A percentile compares a stretch with the other conserved stretches of the same genome.
phyloP scores from a whole-genome alignment of 2,797 vertebrate species.

The Takifugu ocellatus region DNA sequence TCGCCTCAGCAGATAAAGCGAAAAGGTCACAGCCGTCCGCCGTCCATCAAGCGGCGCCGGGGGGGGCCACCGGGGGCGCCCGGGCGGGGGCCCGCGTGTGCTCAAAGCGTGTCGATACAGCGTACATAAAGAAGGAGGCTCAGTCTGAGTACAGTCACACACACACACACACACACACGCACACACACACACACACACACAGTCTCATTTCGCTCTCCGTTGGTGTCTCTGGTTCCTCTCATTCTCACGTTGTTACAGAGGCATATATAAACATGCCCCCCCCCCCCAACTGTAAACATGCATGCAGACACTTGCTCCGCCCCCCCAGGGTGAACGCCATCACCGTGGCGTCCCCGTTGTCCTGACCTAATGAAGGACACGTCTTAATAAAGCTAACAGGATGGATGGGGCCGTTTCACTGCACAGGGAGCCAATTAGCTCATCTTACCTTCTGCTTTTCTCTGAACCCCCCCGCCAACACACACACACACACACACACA shows the following conservation, averaged over 20 bases:
- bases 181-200: constrained; percentile 18
- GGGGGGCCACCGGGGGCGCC: too few relatives aligned
- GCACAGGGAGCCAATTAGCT: constrained; percentile 60
- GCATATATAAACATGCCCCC: constrained; percentile 13
- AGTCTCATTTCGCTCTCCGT: constrained; percentile 39
- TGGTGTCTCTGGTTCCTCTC: constrained; percentile 27
- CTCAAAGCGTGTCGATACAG: too few relatives aligned
- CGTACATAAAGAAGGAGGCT: too few relatives aligned
- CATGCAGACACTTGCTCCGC: constrained; percentile 2
- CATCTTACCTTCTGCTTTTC: constrained; percentile 38
- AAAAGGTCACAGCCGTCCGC: background rate
- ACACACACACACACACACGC: constrained; percentile 2
- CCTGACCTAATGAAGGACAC: constrained; percentile 60
- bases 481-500: background rate
- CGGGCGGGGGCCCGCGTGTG: too few relatives aligned
- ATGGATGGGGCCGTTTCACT: constrained; percentile 42
- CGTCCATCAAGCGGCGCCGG: background rate
- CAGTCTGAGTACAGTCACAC: constrained; percentile 6
- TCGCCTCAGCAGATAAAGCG: background rate
- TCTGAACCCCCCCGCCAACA: constrained; percentile 50
- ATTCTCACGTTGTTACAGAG: constrained; percentile 37
- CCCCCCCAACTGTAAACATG: background rate
- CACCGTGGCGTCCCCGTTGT: too few relatives aligned
- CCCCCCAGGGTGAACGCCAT: too few relatives aligned
- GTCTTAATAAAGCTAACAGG: constrained; percentile 60